These are phyloP conservation scores for Napeogenes sylphis DNA, from an alignment of 2,888 invertebrate genomes.

Conservation along the genomic window DNA sequence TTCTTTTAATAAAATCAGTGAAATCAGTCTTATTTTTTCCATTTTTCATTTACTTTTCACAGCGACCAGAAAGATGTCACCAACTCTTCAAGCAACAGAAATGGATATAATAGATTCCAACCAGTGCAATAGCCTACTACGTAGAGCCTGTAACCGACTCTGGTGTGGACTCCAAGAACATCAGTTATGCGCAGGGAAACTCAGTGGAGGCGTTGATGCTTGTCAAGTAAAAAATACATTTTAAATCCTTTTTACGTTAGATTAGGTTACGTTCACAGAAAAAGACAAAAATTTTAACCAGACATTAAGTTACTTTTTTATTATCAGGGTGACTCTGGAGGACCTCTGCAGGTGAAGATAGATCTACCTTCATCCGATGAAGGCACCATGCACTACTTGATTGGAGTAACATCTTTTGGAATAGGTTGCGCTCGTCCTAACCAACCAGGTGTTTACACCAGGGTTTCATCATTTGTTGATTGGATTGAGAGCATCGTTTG, in stretches of 20 bases:
- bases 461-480: constrained; percentile 37
- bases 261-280: too few relatives aligned
- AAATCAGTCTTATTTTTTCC: too few relatives aligned
- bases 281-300: too few relatives aligned
- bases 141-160: constrained; percentile 41
- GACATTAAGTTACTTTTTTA: background rate
- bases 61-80: background rate
- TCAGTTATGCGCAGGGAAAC: constrained; percentile 58
- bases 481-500: constrained; percentile 44
- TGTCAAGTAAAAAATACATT: constrained; percentile 44
- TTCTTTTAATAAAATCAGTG: too few relatives aligned
- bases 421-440: constrained; percentile 33
- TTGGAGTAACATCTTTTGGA: constrained; percentile 47
- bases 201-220: constrained; percentile 56
- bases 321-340: constrained; percentile 42
- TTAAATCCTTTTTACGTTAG: too few relatives aligned
- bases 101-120: constrained; percentile 47
- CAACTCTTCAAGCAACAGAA: constrained; percentile 46
- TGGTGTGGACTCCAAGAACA: constrained; percentile 49
- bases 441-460: constrained; percentile 40
- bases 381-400: constrained; percentile 34
- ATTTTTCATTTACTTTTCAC: background rate
- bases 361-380: constrained; percentile 14
- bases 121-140: constrained; percentile 41
- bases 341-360: constrained; percentile 39